phyloP scores from a whole-genome alignment of 2,797 vertebrate species.

The Ctenochaetus hawaiiensis region DNA sequence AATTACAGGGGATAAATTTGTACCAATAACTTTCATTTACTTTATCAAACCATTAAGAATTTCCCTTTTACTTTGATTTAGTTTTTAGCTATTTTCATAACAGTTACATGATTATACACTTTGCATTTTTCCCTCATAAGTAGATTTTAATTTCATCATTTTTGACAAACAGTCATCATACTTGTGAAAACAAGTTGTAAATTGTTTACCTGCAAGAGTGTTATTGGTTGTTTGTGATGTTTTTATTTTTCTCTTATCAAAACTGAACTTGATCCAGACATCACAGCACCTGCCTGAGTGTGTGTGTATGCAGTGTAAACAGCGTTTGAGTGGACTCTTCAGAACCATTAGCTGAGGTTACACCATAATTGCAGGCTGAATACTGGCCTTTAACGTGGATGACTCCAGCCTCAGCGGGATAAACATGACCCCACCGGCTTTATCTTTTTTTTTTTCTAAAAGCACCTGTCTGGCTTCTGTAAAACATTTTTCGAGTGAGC shows the following conservation, averaged over 20 bases:
- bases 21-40: not conserved
- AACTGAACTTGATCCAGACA: conserved; percentile 38
- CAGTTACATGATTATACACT: too few species aligned
- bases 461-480: conserved; percentile 65
- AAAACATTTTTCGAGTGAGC: conserved; percentile 71
- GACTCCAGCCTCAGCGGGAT: conserved; percentile 52
- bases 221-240: conserved; percentile 21
- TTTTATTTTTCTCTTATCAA: conserved; percentile 27
- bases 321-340: conserved; percentile 71
- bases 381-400: conserved; percentile 68
- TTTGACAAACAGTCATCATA: not conserved
- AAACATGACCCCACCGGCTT: conserved; percentile 58
- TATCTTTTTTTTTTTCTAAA: conserved; percentile 34
- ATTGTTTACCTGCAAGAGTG: not conserved
- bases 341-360: conserved; percentile 78
- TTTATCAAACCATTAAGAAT: not conserved
- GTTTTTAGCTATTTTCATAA: too few species aligned
- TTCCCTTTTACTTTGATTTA: not conserved
- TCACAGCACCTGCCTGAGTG: conserved; percentile 21
- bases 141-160: not conserved
- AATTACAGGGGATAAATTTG: not conserved
- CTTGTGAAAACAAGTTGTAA: conserved; percentile 1
- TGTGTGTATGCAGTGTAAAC: conserved; percentile 41
- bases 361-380: conserved; percentile 70
- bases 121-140: not conserved